Percentiles rank a stretch among this genome's conserved stretches.
Conservation (phyloP, 2,113 vertebrate genomes). For the Ptilonorhynchus violaceus region DNA sequence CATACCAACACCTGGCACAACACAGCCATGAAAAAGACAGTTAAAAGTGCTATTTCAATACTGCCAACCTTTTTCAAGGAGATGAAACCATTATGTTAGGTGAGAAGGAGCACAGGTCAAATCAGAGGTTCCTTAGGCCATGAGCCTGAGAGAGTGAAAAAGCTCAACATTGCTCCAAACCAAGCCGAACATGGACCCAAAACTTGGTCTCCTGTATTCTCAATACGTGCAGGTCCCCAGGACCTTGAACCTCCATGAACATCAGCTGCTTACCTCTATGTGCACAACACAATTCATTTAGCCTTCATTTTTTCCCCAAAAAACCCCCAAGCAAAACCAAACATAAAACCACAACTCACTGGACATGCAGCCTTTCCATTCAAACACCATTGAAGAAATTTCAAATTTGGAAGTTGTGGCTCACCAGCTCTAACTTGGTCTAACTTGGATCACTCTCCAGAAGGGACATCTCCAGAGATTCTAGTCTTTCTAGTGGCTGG, state of each 20-base stretch:
- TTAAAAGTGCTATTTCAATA: background rate
- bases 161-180: background rate
- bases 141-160: background rate
- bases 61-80: background rate
- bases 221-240: background rate
- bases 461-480: background rate
- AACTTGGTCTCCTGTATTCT: background rate
- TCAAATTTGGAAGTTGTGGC: background rate
- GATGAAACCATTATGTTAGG: background rate
- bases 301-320: rapidly evolving
- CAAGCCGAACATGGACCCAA: background rate
- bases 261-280: background rate
- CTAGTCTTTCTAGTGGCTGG: background rate
- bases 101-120: background rate
- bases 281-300: background rate
- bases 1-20: conserved; percentile 10
- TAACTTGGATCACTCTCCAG: background rate
- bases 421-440: background rate
- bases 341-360: background rate
- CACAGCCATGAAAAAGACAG: background rate
- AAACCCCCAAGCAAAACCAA: background rate
- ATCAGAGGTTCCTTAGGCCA: background rate
- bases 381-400: rapidly evolving
- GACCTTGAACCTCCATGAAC: background rate
- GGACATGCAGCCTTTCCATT: background rate